Base-by-base conservation (phyloP, 2,888 invertebrate genomes). In the Seira ritae region DNA sequence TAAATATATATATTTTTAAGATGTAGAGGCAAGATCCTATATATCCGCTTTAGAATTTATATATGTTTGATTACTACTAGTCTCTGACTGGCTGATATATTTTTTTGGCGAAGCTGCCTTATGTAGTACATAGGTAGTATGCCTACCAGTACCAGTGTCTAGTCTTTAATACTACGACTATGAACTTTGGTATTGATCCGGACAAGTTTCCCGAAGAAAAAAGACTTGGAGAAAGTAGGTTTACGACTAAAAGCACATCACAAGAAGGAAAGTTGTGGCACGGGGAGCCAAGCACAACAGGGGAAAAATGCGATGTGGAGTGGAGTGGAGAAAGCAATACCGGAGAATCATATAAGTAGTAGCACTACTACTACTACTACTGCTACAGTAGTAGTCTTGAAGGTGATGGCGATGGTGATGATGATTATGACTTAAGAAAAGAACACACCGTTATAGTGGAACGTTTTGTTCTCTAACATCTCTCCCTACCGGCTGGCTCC, bases 151-250 rank as follows among this genome's bases (percentile, higher is more conserved):
- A 31, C 70, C 74, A 68, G 69, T 24, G 74, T 80, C 80, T 74
- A 75, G 80, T 73, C 31, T 74, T 68, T 62, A n/a, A n/a, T n/a
- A 69, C 65, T n/a, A n/a, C 46, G 8, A 74, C 65, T 77, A 77
- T 77, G 68, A 77, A 82, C 77, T 82, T 82, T 82, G 70, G 82
- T 82, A 82, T 82, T 82, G 82, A 82, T 82, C 82, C 82, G 82
- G 60, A 77, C 77, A 50, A 82, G 82, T 82, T 82, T 15, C 17
- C 50, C 67, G 24, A 73, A 67, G 68, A n/a, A 77, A 60, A 70
- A 60, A 37, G 69, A 50, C 22, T 60, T 69, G 60, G 69, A 20
- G 76, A 81, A 82, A 82, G 82, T 82, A 82, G 82, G 82, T 82
- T 82, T 82, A 82, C 82, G 82, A 82, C 82, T 68, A 72, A 22